Evolutionary conservation across 2,888 invertebrate genomes (phyloP), one percentile per base, ranked within the genome.

Genomic region (Empis livida): DNA sequence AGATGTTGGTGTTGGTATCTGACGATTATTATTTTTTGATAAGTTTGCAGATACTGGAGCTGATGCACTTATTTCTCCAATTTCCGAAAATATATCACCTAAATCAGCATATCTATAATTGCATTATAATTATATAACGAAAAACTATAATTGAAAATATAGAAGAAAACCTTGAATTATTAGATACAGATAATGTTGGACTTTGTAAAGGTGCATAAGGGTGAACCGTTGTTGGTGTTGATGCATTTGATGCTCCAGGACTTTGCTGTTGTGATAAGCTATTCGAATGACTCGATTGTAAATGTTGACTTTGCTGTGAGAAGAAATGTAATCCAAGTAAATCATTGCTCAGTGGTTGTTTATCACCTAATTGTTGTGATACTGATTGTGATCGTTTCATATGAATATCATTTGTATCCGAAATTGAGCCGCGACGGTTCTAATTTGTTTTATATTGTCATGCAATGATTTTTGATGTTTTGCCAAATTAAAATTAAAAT

Each of bases 181-280:
- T 82, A 3, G 80, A 70, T 55, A 80, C 72, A 56, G 82, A 77
- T 50, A 81, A 77, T 44, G 77, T 77, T 49, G 86, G 85, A 58
- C 80, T 82, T 68, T 86, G 86, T 49, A 87, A 68, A 10, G 88
- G 87, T 44, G 88, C 87, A 66, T 88, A 88, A 0, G 88, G 88
- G 70, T 88, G 87, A 31, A 74, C 74, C n/a, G 67, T 62, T 16
- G 70, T 70, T 32, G 70, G 70, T 39, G 76, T 76, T 23, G 76
- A 76, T 37, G 72, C 73, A 62, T 79, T 82, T 47, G 91, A 91
- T 57, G 82, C 84, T 51, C 82, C 80, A 47, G 91, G 88, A 60
- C 87, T 89, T 67, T 81, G 80, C 45, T 67, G 67, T 2, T 65
- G 64, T 46, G 64, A 51, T 46, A 51, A 45, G 48, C 49, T 51